Evolutionary conservation across 2,888 invertebrate species (phyloP).

Genomic region (Thymelicus lineola): DNA sequence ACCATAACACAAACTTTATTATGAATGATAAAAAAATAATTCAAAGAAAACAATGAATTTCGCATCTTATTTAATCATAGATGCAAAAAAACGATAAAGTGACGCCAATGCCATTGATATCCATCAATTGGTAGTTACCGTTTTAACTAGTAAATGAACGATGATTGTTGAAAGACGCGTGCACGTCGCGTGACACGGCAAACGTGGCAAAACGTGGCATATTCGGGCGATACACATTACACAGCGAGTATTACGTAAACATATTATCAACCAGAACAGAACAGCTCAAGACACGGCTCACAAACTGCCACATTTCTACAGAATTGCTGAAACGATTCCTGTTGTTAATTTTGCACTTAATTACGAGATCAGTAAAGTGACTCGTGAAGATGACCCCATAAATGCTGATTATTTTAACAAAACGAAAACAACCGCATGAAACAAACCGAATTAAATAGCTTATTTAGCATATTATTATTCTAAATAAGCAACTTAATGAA

Average conservation of each 20-base stretch:
- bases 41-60: no score
- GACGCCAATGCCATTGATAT: background rate
- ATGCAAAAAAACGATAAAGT: background rate
- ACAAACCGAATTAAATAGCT: background rate
- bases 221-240: constrained; percentile 49
- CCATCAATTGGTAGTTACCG: constrained; percentile 11
- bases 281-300: background rate
- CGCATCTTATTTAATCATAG: background rate
- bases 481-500: constrained; percentile 17
- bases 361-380: constrained; percentile 11
- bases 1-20: no score
- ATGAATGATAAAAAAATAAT: no score
- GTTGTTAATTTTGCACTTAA: constrained; percentile 13
- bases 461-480: background rate
- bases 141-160: constrained; percentile 15
- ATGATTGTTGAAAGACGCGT: constrained; percentile 48
- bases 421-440: background rate
- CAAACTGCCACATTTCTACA: constrained; percentile 42
- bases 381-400: constrained; percentile 16
- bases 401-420: background rate
- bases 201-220: constrained; percentile 60
- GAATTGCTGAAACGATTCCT: constrained; percentile 11
- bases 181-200: constrained; percentile 50
- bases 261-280: constrained; percentile 36
- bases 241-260: constrained; percentile 63